Base-by-base conservation (phyloP, 2,888 invertebrate species). In the Lymantria monacha region DNA sequence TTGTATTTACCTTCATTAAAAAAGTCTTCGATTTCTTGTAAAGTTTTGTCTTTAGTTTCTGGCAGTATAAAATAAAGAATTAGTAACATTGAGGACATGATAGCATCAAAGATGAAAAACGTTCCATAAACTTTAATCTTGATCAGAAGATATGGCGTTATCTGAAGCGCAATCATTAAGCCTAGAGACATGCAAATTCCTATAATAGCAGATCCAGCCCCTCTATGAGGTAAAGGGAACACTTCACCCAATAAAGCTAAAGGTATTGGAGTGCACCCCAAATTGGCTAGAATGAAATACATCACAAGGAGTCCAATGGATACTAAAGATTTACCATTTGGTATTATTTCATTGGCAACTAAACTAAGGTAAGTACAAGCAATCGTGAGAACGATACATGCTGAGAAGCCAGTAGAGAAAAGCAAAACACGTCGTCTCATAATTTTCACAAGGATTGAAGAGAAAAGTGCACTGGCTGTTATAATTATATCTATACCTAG, bases 211-310 rank as follows among this genome's bases (percentile, higher is more conserved):
- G 76, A 66, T 0, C 83, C 85, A 0, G 70, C 68, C 8, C 75
- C 79, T 61, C 79, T 76, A 48, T 85, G 80, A 0, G 64, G 74
- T 36, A 87, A 68, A 0, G 87, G 86, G 40, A 79, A 80, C 7
- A 87, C 49, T 59, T 87, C 87, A 0, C 87, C 87, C 38, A 83
- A 53, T 11, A 86, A 65, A 3, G 77, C 76, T 13, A 83, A 50
- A 2, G 86, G 79, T 49, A 86, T 81, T 0, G 82, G 76, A 7
- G 82, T 76, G 48, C 83, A 81, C 1, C 86, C 87, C n/a, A 85
- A 71, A 57, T 85, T 87, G 0, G 70, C 70, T 13, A 83, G 51
- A 13, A 82, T 66, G 44, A 82, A 82, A 53, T 77, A 85, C 0
- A 71, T 15, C 0, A 71, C 67, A 14, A 84, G 79, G 9, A 86